Conservation (phyloP, 2,113 vertebrate species). For the Leptosomus discolor region DNA sequence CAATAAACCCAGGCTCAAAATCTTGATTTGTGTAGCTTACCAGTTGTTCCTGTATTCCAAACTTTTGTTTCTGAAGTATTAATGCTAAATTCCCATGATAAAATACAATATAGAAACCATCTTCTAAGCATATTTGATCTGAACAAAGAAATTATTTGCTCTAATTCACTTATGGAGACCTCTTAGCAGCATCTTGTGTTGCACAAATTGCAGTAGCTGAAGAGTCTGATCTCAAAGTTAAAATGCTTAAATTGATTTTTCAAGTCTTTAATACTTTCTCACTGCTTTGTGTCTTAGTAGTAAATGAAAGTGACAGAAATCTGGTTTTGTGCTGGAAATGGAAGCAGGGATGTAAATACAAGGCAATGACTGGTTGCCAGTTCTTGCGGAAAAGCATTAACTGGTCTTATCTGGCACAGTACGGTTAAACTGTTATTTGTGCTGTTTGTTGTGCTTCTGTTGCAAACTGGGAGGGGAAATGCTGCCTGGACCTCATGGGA, state of each 20-base stretch:
- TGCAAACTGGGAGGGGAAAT: not conserved
- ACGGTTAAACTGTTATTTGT: not conserved
- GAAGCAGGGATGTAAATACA: not conserved
- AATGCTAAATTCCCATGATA: not conserved
- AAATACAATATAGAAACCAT: not conserved
- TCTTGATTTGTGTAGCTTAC: not conserved
- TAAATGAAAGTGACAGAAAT: not conserved
- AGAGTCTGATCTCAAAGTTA: not conserved
- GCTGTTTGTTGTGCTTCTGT: not conserved
- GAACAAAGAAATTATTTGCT: slow-evolving; percentile 14
- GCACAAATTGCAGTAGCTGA: not conserved
- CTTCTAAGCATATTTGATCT: not conserved
- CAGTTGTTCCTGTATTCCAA: not conserved
- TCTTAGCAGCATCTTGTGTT: not conserved
- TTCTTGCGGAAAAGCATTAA: not conserved
- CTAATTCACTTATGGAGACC: not conserved
- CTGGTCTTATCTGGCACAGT: accelerated
- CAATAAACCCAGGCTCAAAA: not conserved
- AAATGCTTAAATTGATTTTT: slow-evolving; percentile 21
- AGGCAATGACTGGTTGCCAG: not conserved
- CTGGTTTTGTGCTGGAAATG: not conserved
- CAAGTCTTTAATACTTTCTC: slow-evolving; percentile 2
- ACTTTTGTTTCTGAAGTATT: not conserved
- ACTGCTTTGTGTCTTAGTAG: not conserved
- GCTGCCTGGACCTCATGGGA: not conserved